Conservation (phyloP, 2,113 vertebrate genomes). For the Perognathus longimembris region DNA sequence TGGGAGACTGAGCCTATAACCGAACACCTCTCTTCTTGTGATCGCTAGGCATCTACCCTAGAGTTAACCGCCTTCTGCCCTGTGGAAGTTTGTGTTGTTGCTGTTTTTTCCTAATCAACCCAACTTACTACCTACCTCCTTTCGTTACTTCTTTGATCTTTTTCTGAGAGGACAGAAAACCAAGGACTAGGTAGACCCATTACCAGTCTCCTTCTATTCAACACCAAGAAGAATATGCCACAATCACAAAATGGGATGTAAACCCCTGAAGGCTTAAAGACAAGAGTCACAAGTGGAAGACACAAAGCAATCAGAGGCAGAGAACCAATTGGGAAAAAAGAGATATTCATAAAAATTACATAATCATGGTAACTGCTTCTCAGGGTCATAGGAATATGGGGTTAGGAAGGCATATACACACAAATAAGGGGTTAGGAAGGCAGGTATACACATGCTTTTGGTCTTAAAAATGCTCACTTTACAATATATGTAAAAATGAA, state of each 20-base stretch:
- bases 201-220: not conserved
- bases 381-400: not conserved
- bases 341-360: not conserved
- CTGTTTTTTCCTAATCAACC: not conserved
- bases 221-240: not conserved
- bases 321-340: not conserved
- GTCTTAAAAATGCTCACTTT: too few species aligned
- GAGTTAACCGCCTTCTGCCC: not conserved
- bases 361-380: not conserved
- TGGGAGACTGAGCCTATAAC: accelerated
- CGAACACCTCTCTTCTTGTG: too few species aligned
- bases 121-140: not conserved
- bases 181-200: not conserved
- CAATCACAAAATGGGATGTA: not conserved
- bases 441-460: too few species aligned
- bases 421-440: too few species aligned
- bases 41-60: not conserved
- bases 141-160: not conserved
- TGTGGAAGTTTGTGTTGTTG: not conserved
- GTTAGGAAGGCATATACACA: not conserved
- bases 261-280: not conserved
- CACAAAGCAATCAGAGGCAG: not conserved
- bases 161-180: not conserved
- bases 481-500: too few species aligned
- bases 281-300: not conserved